Evolutionary conservation across 2,888 invertebrate genomes (phyloP), one percentile per base, ranked within the genome.

Genomic region (Prostheceraeus crozeri): DNA sequence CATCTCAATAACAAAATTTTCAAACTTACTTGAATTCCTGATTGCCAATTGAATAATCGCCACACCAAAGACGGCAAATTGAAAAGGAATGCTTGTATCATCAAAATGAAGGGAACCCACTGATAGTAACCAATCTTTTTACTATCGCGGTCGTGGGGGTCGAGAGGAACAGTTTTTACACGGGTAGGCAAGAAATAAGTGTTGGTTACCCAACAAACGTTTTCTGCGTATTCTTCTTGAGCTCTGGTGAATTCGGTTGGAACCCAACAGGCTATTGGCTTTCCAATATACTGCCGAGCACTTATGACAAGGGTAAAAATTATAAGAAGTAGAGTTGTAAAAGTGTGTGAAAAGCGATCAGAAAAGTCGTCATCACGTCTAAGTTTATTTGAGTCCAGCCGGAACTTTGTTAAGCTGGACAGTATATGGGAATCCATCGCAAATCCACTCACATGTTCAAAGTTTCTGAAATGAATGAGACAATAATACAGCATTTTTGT

Each of bases 201-300:
- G 67, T 78, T 79, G 63, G 76, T 77, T 25, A 79, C 77, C 78
- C 77, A 79, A 66, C 79, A 79, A 48, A 78, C 77, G 67, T 77
- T 77, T 69, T 79, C 79, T 53, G 78, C 76, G 69, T 79, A 79
- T 65, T 79, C 78, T 65, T 78, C 79, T 75, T 78, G 78, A 61
- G 77, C 76, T 57, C 76, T 73, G 35, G 78, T 76, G 68, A 79
- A 79, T 67, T 79, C 77, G 1, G 78, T 78, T 14, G 79, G 79
- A 60, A 78, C 78, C 74, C 79, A 80, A 77, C 93, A 94, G 79
- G 90, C 89, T 73, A 94, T 93, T 21, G 93, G 93, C 76, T 93
- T 91, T 8, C 93, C 93, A 72, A 94, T 90, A 78, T 93, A 93
- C 74, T 93, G 91, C 61, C 89, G 82, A 65, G 89, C 88, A 53